Evolutionary conservation across 2,888 invertebrate genomes (phyloP).

Genomic region (Pristionchus entomophagus): DNA sequence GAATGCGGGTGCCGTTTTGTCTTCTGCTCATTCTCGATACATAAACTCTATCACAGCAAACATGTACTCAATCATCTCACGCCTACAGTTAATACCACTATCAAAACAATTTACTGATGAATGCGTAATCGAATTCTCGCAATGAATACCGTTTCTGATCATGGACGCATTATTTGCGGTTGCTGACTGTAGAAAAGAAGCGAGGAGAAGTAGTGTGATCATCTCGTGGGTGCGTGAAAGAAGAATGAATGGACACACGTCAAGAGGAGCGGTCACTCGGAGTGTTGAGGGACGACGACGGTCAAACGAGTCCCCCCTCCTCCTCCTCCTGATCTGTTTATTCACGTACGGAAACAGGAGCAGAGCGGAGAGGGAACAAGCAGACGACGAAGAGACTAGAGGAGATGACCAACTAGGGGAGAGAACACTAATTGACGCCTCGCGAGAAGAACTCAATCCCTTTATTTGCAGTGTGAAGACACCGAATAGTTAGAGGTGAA

Average conservation of each 20-base stretch:
- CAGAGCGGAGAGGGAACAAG: constrained; percentile 12
- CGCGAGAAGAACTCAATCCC: not conserved
- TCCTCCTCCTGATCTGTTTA: constrained; percentile 43
- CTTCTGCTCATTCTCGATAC: too few species aligned
- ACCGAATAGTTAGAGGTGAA: constrained; percentile 19
- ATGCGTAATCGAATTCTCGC: too few species aligned
- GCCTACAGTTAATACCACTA: too few species aligned
- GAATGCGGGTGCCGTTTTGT: constrained; percentile 21
- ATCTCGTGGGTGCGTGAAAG: constrained; percentile 37
- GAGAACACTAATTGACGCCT: constrained; percentile 32
- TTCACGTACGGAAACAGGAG: constrained; percentile 48
- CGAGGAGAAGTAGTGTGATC: not conserved
- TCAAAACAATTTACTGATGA: too few species aligned
- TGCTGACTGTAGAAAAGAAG: not conserved
- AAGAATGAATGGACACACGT: constrained; percentile 31
- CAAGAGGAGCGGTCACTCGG: not conserved
- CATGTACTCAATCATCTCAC: too few species aligned
- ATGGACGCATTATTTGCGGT: constrained; percentile 10
- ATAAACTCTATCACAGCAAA: too few species aligned
- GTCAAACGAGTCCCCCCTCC: constrained; percentile 42
- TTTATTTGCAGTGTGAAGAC: constrained; percentile 25
- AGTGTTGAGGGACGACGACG: not conserved
- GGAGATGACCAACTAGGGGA: constrained; percentile 26
- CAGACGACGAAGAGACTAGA: not conserved
- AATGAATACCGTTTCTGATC: constrained; percentile 40